A percentile compares a stretch with the other conserved stretches of the same genome.
phyloP scores from a whole-genome alignment of 2,797 vertebrate species.

The Oreochromis mossambicus region DNA sequence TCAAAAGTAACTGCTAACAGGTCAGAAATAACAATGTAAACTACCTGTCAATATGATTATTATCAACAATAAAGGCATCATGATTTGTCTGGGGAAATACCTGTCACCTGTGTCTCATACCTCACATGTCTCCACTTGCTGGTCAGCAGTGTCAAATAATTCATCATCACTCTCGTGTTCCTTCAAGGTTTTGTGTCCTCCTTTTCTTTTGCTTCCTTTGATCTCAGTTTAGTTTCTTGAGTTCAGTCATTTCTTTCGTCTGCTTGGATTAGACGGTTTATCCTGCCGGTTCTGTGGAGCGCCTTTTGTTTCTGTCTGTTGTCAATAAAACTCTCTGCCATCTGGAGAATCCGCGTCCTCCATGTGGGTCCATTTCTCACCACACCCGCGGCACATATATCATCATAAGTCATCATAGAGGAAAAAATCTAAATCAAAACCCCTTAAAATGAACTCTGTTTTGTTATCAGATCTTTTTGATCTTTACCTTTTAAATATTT shows the following conservation, averaged over 20 bases:
- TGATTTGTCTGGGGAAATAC: background rate
- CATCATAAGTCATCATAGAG: background rate
- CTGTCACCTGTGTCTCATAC: background rate
- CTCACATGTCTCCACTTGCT: background rate
- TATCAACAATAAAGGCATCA: background rate
- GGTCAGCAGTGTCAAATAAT: background rate
- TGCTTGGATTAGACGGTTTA: background rate
- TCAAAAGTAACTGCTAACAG: background rate
- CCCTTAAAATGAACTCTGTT: background rate
- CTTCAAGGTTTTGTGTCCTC: background rate
- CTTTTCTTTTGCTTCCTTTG: background rate
- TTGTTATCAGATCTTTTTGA: background rate
- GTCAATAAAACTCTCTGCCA: background rate
- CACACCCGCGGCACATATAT: background rate
- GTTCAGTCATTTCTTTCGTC: background rate
- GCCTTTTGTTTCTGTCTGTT: background rate
- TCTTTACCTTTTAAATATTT: background rate
- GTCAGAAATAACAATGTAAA: background rate
- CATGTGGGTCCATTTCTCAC: background rate
- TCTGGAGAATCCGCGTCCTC: background rate
- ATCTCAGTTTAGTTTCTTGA: background rate
- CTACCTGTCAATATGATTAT: background rate
- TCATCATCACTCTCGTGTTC: background rate
- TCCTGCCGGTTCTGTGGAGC: background rate
- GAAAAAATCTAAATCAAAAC: background rate